phyloP scores from a whole-genome alignment of 2,888 invertebrate genomes.

The Meganola albula region DNA sequence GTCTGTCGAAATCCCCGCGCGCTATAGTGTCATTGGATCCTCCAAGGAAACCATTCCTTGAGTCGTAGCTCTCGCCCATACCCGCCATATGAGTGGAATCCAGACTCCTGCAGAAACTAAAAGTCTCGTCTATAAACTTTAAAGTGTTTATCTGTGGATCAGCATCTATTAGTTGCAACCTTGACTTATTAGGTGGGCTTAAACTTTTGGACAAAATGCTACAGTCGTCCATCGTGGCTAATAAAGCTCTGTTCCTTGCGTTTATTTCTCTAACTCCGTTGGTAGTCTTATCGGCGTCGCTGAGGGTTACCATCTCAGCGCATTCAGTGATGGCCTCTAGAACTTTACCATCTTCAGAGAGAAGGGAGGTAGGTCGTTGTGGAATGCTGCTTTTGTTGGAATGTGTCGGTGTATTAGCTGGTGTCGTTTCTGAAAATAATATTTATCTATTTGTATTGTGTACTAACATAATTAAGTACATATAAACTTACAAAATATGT shows the following conservation, averaged over 20 bases:
- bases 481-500: no score
- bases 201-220: constrained; percentile 67
- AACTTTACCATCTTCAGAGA: constrained; percentile 79
- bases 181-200: constrained; percentile 64
- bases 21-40: constrained; percentile 70
- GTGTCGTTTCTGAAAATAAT: constrained; percentile 65
- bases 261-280: constrained; percentile 65
- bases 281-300: constrained; percentile 69
- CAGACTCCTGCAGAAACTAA: constrained; percentile 70
- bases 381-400: constrained; percentile 46
- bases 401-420: constrained; percentile 68
- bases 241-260: constrained; percentile 68
- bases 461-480: no score
- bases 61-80: constrained; percentile 72
- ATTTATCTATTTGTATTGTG: no score
- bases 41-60: constrained; percentile 63
- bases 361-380: constrained; percentile 79
- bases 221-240: constrained; percentile 76
- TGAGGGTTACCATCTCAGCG: constrained; percentile 82
- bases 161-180: constrained; percentile 63
- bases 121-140: constrained; percentile 79
- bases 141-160: constrained; percentile 77
- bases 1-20: constrained; percentile 56
- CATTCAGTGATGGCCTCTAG: constrained; percentile 83
- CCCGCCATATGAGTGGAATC: constrained; percentile 69